phyloP scores from a whole-genome alignment of 2,113 vertebrate species.

The Synodontis membranacea region DNA sequence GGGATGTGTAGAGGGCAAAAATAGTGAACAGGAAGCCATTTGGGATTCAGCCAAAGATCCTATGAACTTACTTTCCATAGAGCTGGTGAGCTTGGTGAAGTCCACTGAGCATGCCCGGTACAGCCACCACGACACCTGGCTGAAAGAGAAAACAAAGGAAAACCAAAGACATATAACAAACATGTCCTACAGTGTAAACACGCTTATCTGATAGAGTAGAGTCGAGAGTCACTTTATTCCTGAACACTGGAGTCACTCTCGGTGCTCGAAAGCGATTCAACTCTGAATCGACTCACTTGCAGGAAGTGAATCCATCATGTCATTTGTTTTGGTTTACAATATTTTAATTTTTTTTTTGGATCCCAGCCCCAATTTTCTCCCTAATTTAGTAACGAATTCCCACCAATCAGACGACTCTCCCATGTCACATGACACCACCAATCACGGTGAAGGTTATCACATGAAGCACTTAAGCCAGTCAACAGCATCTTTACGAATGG shows the following conservation, averaged over 20 bases:
- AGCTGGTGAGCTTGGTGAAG: slow-evolving; percentile 87
- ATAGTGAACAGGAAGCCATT: background rate
- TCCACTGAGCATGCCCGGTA: slow-evolving; percentile 92
- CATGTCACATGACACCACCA: too few species aligned
- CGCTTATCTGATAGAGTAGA: background rate
- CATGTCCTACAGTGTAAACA: background rate
- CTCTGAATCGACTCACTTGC: background rate
- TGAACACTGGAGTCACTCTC: background rate
- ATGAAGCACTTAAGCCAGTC: too few species aligned
- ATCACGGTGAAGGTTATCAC: too few species aligned
- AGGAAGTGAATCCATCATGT: background rate
- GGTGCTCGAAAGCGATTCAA: background rate
- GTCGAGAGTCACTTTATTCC: background rate
- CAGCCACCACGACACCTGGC: slow-evolving; percentile 88
- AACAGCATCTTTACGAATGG: too few species aligned
- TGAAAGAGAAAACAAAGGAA: slow-evolving; percentile 60
- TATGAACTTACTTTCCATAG: slow-evolving; percentile 84
- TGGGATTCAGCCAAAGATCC: background rate
- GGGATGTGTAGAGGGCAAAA: background rate
- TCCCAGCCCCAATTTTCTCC: too few species aligned
- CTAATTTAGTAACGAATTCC: too few species aligned
- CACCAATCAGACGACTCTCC: too few species aligned
- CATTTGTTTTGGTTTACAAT: background rate
- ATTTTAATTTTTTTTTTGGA: too few species aligned
- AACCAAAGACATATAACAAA: background rate